Conservation (phyloP, 2,888 invertebrate genomes). For the Sinhomidia bicolor region DNA sequence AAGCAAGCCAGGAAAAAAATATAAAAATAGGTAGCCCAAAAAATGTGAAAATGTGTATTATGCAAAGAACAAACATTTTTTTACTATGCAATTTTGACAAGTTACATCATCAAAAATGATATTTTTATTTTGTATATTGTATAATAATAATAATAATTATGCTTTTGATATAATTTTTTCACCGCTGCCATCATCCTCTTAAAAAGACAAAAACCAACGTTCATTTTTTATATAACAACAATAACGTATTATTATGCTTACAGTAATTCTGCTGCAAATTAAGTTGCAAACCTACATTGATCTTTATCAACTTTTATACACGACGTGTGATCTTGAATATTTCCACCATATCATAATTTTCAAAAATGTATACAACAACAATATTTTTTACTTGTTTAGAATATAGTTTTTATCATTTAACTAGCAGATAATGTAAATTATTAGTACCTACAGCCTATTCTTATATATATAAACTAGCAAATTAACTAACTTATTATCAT, state of each 20-base stretch:
- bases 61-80: not conserved
- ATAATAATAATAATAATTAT: not conserved
- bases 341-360: not conserved
- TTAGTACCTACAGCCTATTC: no score
- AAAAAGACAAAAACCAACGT: not conserved
- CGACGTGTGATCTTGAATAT: no score
- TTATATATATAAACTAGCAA: no score
- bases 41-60: not conserved
- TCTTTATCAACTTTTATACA: no score
- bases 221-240: not conserved
- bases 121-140: not conserved
- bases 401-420: no score
- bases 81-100: not conserved
- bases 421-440: no score
- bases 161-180: slow-evolving; percentile 15
- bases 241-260: not conserved
- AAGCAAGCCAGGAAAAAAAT: not conserved
- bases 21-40: not conserved
- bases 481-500: no score
- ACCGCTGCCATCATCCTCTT: not conserved
- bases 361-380: not conserved
- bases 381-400: no score
- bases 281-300: no score
- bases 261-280: no score
- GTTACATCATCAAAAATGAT: slow-evolving; percentile 24